Percentiles rank a stretch among this genome's conserved stretches.
phyloP scores from a whole-genome alignment of 2,888 invertebrate species.

The Platynereis dumerilii region DNA sequence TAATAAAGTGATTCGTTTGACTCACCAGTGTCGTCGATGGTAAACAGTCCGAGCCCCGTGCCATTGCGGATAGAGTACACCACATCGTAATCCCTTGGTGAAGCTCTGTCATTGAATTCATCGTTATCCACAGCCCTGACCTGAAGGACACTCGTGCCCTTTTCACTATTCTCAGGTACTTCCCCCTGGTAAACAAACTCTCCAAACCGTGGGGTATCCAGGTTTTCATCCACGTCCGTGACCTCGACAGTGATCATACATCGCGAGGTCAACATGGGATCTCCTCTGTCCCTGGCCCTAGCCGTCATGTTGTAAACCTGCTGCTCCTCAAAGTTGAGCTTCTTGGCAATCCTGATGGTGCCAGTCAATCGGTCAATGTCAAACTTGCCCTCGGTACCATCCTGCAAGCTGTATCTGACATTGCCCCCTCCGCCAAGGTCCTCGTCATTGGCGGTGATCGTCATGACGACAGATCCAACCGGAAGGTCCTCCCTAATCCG shows the following conservation, averaged over 20 bases:
- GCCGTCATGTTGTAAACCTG: constrained; percentile 89
- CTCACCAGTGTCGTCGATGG: constrained; percentile 87
- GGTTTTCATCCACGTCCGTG: constrained; percentile 93
- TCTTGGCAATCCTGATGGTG: constrained; percentile 78
- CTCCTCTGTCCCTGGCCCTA: constrained; percentile 83
- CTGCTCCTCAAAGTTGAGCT: constrained; percentile 86
- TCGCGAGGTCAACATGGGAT: constrained; percentile 76
- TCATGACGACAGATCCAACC: constrained; percentile 82
- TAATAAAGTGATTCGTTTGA: no score
- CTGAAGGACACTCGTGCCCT: constrained; percentile 78
- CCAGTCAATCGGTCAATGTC: constrained; percentile 85
- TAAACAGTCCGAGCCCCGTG: constrained; percentile 89
- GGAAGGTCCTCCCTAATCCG: constrained; percentile 92
- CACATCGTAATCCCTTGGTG: constrained; percentile 81
- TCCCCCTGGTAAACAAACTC: constrained; percentile 78
- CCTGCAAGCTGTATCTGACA: constrained; percentile 73
- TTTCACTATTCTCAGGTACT: constrained; percentile 81
- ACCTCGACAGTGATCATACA: constrained; percentile 79
- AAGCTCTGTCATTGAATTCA: constrained; percentile 64
- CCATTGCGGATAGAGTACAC: constrained; percentile 87
- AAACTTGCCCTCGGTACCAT: constrained; percentile 70
- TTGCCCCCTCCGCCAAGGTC: constrained; percentile 84
- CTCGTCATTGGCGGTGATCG: constrained; percentile 82
- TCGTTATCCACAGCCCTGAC: constrained; percentile 83
- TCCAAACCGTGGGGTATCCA: constrained; percentile 80